Conservation (phyloP, 2,888 invertebrate genomes). For the Limnephilus rhombicus region DNA sequence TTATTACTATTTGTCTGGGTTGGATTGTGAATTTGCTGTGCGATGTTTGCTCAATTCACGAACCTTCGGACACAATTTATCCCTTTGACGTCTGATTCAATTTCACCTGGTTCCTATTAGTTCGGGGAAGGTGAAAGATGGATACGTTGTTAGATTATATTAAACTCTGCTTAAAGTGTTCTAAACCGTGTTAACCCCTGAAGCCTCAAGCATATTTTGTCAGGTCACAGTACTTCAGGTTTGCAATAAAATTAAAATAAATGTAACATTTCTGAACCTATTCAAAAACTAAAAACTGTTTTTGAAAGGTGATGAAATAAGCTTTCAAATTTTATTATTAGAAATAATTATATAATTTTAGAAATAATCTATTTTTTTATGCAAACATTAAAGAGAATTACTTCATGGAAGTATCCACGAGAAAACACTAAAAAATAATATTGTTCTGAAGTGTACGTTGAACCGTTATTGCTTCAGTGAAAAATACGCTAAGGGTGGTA, state of each 20-base stretch:
- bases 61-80: background rate
- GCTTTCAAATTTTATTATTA: too few species aligned
- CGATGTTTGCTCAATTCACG: background rate
- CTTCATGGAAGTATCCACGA: too few species aligned
- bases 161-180: background rate
- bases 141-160: background rate
- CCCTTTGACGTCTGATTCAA: background rate
- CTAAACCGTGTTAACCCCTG: background rate
- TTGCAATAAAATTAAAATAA: too few species aligned
- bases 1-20: background rate
- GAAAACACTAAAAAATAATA: background rate
- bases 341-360: too few species aligned
- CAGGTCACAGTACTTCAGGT: too few species aligned
- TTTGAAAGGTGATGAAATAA: too few species aligned
- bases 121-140: background rate
- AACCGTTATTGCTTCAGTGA: background rate
- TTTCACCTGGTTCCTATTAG: background rate
- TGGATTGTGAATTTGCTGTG: background rate
- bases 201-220: too few species aligned
- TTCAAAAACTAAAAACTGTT: too few species aligned
- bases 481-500: background rate
- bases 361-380: too few species aligned
- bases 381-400: too few species aligned
- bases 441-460: background rate
- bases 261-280: too few species aligned